A percentile compares a stretch with the other conserved stretches of the same genome.
These are phyloP conservation scores for Drosophila ezoana DNA, from an alignment of 2,888 invertebrate genomes.

Conservation along the genomic window DNA sequence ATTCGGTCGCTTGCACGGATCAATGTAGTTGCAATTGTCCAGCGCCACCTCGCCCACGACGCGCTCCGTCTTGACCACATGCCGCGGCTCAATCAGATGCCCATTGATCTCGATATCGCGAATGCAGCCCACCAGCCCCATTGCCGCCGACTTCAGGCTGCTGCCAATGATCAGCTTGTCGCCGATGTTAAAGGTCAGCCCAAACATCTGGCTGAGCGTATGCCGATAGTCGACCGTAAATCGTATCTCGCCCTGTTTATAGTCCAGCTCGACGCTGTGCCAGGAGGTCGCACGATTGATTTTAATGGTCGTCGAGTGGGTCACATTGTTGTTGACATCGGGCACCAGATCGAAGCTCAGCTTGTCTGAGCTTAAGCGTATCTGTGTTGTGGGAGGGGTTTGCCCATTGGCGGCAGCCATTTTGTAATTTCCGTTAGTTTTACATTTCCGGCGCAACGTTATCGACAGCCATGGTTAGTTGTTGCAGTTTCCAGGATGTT, in stretches of 20 bases:
- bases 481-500: constrained; percentile 57
- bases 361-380: constrained; percentile 93
- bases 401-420: constrained; percentile 47
- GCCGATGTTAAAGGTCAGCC: constrained; percentile 88
- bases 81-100: constrained; percentile 91
- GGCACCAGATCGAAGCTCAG: constrained; percentile 93
- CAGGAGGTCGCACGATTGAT: constrained; percentile 92
- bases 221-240: constrained; percentile 91
- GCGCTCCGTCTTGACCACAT: constrained; percentile 92
- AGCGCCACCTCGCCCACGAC: constrained; percentile 95
- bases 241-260: constrained; percentile 90
- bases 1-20: constrained; percentile 94
- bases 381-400: constrained; percentile 84
- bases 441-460: constrained; percentile 70
- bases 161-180: constrained; percentile 92
- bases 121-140: constrained; percentile 96
- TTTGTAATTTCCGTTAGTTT: constrained; percentile 79
- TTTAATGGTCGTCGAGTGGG: constrained; percentile 92
- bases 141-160: constrained; percentile 89
- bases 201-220: constrained; percentile 89
- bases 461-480: constrained; percentile 16
- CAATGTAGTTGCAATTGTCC: constrained; percentile 95
- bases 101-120: constrained; percentile 94
- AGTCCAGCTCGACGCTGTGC: constrained; percentile 93
- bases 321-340: constrained; percentile 90